These are phyloP conservation scores for Acanthosepion lycidas DNA, from an alignment of 2,888 invertebrate genomes.

Conservation along the genomic window DNA sequence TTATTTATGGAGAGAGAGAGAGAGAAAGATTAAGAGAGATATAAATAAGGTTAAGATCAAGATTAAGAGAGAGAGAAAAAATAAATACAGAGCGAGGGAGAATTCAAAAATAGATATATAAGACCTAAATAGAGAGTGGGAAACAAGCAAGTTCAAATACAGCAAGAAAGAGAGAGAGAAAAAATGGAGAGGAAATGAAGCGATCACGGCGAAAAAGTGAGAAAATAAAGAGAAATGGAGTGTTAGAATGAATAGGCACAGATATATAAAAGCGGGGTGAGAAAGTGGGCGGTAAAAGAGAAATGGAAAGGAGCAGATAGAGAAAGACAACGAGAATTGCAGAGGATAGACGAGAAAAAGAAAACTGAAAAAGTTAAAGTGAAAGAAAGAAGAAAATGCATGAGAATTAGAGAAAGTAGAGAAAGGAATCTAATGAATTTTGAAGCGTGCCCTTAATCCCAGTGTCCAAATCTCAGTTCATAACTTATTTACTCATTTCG, in stretches of 20 bases:
- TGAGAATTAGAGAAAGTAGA: neutral
- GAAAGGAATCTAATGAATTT: neutral
- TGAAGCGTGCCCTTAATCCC: neutral
- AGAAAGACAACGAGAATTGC: neutral
- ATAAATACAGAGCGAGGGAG: no score
- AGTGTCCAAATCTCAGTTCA: neutral
- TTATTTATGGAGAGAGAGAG: no score
- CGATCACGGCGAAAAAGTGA: no score
- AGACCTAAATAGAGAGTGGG: no score
- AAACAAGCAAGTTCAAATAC: no score
- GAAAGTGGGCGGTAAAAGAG: neutral
- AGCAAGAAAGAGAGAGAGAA: no score
- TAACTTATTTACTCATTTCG: neutral
- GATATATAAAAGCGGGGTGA: neutral
- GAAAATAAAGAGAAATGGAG: neutral
- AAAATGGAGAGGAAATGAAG: no score
- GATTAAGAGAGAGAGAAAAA: no score
- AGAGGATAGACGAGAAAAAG: neutral
- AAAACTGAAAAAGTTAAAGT: neutral
- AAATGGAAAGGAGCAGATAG: neutral
- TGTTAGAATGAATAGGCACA: no score
- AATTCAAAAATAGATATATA: no score
- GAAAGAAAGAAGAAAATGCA: neutral
- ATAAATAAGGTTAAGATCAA: no score
- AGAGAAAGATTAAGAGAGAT: no score